Base-by-base conservation (phyloP, 2,797 vertebrate genomes). In the Hapalemur alaotrensis region DNA sequence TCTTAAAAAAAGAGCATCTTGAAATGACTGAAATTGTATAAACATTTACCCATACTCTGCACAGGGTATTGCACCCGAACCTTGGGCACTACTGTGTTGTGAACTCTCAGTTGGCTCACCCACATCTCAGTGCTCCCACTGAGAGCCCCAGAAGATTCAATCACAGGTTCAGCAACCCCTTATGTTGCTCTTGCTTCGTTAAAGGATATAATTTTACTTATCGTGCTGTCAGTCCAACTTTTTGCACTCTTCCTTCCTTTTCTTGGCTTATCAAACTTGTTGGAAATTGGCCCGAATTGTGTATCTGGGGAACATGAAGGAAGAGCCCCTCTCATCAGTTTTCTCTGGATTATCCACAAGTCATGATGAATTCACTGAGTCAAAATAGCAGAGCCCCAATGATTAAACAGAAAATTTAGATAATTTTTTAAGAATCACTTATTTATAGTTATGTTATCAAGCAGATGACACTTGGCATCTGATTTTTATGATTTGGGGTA, bases 221-320 rank as follows among this genome's bases (percentile, higher is more conserved):
- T 76, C 70, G 76, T 7, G 75, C 80, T 78, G 87, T 93, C 95
- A 89, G 70, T 76, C 41, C 93, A 72, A 1, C 22, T 57, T 95
- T 54, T 76, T 96, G 38, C 52, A 92, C 81, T 86, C 50, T 65
- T 95, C 28, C 35, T 93, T 93, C 67, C 80, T 96, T 97, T 92
- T 67, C 48, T 84, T 93, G 87, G 96, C 59, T 97, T 87, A 97
- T 95, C 94, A 96, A 94, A 92, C 92, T 92, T 89, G 50, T 82
- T 85, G 72, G 57, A 94, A 90, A 96, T 92, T 93, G 84, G 63
- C 52, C 89, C 89, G 91, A 97, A 96, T 15, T 94, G 78, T 63
- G 38, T 91, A 84, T 89, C 69, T 81, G 28, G 52, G 78, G 52
- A 96, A 97, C 63, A 35, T 90, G 48, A 92, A 95, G 92, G 78